Evolutionary conservation across 2,888 invertebrate genomes (phyloP), one percentile per base, ranked within the genome.

Genomic region (Tridacna crocea): DNA sequence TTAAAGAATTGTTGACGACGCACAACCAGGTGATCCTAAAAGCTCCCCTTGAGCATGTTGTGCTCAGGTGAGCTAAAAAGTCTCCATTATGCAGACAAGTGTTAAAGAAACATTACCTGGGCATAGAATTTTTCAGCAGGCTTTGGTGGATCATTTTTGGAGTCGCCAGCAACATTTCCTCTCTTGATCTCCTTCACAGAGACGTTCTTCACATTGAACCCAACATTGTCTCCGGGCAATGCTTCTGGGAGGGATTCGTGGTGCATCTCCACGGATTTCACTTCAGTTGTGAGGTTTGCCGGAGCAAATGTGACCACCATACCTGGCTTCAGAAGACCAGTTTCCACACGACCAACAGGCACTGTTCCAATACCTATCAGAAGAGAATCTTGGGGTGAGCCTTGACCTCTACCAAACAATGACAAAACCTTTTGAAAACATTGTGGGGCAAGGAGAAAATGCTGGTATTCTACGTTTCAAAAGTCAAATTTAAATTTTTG

Each of bases 171-270:
- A 87, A 99, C 99, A 94, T 97, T 99, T 90, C 99, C 99, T 97
- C 99, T 98, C 96, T 99, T 97, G 96, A 99, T 96, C 95, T 99
- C 99, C 96, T 99, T 99, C 86, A 99, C 99, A 46, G 99, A 98
- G 48, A 99, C 98, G 97, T 99, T 99, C 97, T 99, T 99, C 70
- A 99, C 98, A 96, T 99, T 99, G 97, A 99, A 99, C 95, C 99
- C 99, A 95, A 99, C 99, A 94, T 99, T 99, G 96, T 99, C 99
- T 92, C 99, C 99, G 93, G 99, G 85, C 0, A 75, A 2, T 90
- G 99, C 99, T 95, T 99, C 98, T 87, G 96, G 95, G 91, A 99
- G 96, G 92, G 99, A 97, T 96, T 99, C 99, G 96, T 99, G 99
- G 96, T 99, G 99, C 99, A 99, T 99, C 96, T 99, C 99, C 91